Base-by-base conservation (phyloP, 2,797 vertebrate species). In the Propithecus deckenii region DNA sequence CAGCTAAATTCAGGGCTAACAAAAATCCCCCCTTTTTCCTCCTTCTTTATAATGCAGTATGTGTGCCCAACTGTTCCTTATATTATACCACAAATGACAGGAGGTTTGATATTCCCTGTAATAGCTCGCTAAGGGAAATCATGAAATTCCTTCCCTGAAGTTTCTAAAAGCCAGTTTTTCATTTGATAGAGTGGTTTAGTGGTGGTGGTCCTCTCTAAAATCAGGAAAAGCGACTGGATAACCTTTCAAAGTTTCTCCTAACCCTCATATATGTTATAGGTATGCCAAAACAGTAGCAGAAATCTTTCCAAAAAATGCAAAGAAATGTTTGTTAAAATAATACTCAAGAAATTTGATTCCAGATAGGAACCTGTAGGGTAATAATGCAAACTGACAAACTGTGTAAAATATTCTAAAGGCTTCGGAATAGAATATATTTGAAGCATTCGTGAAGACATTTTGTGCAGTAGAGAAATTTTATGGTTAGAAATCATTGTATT, bases 281-380 rank as follows among this genome's bases (percentile, higher is more conserved):
- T 38, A 43, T 32, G 48, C n/a, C 61, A 95, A 46, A 32, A 50
- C 6, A 55, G 12, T 78, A 86, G 65, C 32, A 94, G 41, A 86
- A 41, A 50, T 57, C 41, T 85, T 88, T 25, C 9, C 3, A 61
- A 67, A 91, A 91, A 63, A 46, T 1, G 7, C 46, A 79, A 97
- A 97, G 22, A 23, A 94, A 91, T 90, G 46, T 84, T 41, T 1
- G n/a, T 61, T 86, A 96, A 97, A 98, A 89, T 4, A 55, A 20
- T 41, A 69, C 22, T 92, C 17, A 79, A 57, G 32, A 61, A 50
- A 74, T 74, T 20, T 71, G 30, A 50, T 76, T 94, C 46, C 50
- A 91, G 32, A 35, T 35, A 89, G 55, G 50, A 88, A 88, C 22
- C 69, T 79, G 30, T 32, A 90, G 11, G 15, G 2, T 43, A 86